Evolutionary conservation across 2,113 vertebrate species (phyloP), one percentile per base, ranked within the genome.

Genomic region (Nycticryphes semicollaris): DNA sequence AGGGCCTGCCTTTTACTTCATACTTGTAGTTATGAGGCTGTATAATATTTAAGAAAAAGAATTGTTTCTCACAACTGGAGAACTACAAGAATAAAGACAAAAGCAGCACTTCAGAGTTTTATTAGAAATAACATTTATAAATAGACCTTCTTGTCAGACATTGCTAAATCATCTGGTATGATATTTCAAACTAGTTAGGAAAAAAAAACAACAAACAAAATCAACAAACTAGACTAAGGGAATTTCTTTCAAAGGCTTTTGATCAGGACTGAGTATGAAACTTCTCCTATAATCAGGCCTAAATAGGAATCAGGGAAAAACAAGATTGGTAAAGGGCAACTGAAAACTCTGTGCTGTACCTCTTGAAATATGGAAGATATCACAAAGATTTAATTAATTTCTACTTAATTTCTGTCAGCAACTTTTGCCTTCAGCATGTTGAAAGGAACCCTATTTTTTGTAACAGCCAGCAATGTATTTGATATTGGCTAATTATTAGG

Each of bases 371-470:
- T 51, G 68, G 86, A 78, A 87, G 69, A 68, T 67, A 92, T 77
- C 80, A 87, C 68, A 67, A 78, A 78, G 76, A 78, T 87, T 90
- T 63, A 93, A 91, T 59, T 37, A 94, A 83, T 43, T 43, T 43
- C 76, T 91, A 41, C 77, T 96, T 90, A 62, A 93, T 96, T 89
- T 89, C 80, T 91, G 84, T 92, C 86, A 84, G 86, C 67, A 93
- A 81, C 80, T 84, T 76, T 95, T 90, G 68, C 93, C 76, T 92
- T 93, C 73, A 84, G 60, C 37, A 5, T 31, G 25, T 84, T 84
- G 86, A 94, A 95, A 92, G 60, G 64, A 89, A 25, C 30, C 56
- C 56, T 94, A 27, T 74, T 84, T 95, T 94, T 87, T 76, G 47
- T 59, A 81, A 54, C 50, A 90, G 64, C 60, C 47, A 94, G 60